Base-by-base conservation (phyloP, 2,797 vertebrate species). In the Sebastiscus albofasciatus region DNA sequence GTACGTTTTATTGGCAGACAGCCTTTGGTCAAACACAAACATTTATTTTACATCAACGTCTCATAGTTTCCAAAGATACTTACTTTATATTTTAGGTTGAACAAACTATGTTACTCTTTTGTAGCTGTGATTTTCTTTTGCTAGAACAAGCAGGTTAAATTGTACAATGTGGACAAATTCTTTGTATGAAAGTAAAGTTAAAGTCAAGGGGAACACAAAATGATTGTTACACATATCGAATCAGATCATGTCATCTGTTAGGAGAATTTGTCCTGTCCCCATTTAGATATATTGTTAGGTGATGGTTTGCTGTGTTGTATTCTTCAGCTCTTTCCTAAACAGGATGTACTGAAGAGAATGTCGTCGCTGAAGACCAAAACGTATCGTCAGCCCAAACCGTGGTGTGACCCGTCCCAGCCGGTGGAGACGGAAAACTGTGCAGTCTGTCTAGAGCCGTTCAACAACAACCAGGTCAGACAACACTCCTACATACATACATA, bases 361-460 rank as follows among this genome's bases (percentile, higher is more conserved):
- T 93, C 91, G 0, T 95, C 96, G 0, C 89, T 99, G 55, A 97
- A 97, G 90, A 98, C 96, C 1, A 96, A 96, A 82, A 97, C 90
- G 2, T 99, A 97, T 89, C 93, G 95, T 2, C 94, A 95, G 0
- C 95, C 96, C 82, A 96, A 94, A 87, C 81, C 20, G 0, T 87
- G 69, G 80, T 94, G 75, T 24, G 96, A 91, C 88, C 82, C 70
- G n/a, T 91, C 81, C 42, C 91, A 81, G 77, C 89, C 87, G 14
- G 87, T 89, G 0, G 96, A 97, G 72, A 94, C 94, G 0, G 97
- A 99, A 22, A 97, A 95, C 92, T 99, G 98, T 0, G 98, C 97
- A 0, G 97, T 98, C 64, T 98, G 98, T 86, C 92, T 99, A 93
- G 98, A 99, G 90, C 95, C 96, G 54, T 99, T 98, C 89, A 96